Conservation (phyloP, 92 coral and sea anemone genomes). For the Isaurus tuberculatus region DNA sequence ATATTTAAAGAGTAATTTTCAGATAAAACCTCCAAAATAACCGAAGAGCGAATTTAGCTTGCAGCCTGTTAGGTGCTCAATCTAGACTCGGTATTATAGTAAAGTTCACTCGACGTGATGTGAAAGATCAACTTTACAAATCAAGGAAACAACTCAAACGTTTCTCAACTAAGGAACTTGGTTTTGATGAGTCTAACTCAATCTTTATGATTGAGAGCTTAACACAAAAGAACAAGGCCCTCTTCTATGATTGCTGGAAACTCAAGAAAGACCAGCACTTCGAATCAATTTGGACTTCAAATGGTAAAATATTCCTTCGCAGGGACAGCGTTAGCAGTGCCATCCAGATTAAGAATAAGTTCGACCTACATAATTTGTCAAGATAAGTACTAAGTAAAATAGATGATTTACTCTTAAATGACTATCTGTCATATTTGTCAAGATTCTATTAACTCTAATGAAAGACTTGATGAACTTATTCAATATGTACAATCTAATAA, state of each 20-base stretch:
- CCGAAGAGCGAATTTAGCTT: no score
- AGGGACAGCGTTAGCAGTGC: neutral
- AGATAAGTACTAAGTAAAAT: neutral
- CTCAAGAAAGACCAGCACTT: conserved; percentile 1
- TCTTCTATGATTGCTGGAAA: neutral
- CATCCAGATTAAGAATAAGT: neutral
- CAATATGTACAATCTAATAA: no score
- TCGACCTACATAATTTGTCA: neutral
- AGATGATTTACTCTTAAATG: neutral
- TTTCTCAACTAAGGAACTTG: neutral
- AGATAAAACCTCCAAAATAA: no score
- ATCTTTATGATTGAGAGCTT: conserved; percentile 7
- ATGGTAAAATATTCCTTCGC: neutral
- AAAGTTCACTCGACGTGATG: neutral
- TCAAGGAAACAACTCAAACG: neutral
- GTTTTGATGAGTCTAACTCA: neutral
- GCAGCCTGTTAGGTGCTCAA: no score
- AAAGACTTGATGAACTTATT: no score
- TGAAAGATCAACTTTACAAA: conserved; percentile 1
- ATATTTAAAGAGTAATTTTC: no score
- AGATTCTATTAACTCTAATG: no score
- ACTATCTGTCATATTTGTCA: neutral
- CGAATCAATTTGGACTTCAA: neutral
- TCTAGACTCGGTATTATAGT: neutral
- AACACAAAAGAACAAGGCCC: conserved; percentile 1